A percentile compares a stretch with the other conserved stretches of the same genome.
phyloP scores from a whole-genome alignment of 2,113 vertebrate genomes.

The Nibea albiflora region DNA sequence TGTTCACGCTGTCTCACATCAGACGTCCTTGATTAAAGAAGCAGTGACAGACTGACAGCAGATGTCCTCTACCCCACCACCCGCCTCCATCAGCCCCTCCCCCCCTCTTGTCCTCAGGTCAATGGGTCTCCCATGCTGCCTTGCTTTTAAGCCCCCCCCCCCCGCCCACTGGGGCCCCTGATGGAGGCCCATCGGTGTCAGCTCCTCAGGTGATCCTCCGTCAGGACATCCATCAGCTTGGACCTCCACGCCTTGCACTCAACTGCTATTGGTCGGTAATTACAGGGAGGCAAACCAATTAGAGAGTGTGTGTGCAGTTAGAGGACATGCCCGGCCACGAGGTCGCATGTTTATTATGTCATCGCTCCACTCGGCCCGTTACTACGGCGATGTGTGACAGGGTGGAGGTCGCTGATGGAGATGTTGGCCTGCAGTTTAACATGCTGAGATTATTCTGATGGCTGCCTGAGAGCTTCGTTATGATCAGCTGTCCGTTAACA shows the following conservation, averaged over 20 bases:
- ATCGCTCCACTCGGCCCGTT: conserved; percentile 61
- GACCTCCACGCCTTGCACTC: conserved; percentile 38
- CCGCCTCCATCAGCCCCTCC: conserved; percentile 25
- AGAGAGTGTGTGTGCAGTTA: conserved; percentile 74
- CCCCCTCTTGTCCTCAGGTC: conserved; percentile 72
- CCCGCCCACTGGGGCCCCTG: conserved; percentile 60
- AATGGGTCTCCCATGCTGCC: conserved; percentile 73
- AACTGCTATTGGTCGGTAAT: conserved; percentile 68
- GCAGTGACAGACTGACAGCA: conserved; percentile 84
- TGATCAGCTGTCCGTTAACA: conserved; percentile 46
- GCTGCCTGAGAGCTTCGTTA: conserved; percentile 76
- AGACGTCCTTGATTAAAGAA: conserved; percentile 96
- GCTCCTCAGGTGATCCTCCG: conserved; percentile 70
- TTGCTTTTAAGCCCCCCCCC: conserved; percentile 81
- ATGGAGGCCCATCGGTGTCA: conserved; percentile 80
- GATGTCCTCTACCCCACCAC: conserved; percentile 50
- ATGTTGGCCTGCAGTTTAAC: conserved; percentile 58
- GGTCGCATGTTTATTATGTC: conserved; percentile 82
- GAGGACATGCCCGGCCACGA: conserved; percentile 72
- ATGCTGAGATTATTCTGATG: conserved; percentile 68
- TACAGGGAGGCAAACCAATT: conserved; percentile 79
- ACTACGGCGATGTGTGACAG: conserved; percentile 69
- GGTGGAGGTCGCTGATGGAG: conserved; percentile 68
- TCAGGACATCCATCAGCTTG: conserved; percentile 74
- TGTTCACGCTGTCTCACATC: conserved; percentile 41